Conservation (phyloP, 2,888 invertebrate genomes). For the Drosophila greeni region DNA sequence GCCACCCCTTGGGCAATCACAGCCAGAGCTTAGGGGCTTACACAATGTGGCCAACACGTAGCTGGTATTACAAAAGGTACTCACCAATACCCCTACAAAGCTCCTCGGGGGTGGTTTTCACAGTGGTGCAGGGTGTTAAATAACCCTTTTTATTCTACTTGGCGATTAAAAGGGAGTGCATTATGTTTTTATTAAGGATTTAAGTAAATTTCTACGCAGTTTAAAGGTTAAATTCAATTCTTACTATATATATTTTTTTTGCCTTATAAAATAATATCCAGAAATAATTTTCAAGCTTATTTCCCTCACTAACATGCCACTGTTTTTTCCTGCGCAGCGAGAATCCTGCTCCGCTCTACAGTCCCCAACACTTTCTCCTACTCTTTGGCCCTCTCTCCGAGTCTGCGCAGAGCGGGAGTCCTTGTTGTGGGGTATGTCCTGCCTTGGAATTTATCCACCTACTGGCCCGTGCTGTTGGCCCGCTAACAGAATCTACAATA, state of each 20-base stretch:
- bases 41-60: constrained; percentile 26
- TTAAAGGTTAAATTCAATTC: not conserved
- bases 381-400: constrained; percentile 33
- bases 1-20: constrained; percentile 1
- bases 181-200: too few species aligned
- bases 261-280: not conserved
- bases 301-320: not conserved
- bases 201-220: not conserved
- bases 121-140: constrained; percentile 4
- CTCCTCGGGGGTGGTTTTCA: constrained; percentile 18
- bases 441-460: constrained; percentile 2
- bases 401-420: constrained; percentile 47
- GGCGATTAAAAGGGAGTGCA: not conserved
- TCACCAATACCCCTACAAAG: constrained; percentile 29
- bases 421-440: constrained; percentile 14
- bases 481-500: constrained; percentile 74
- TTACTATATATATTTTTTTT: not conserved
- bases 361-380: constrained; percentile 1
- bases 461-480: constrained; percentile 62
- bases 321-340: constrained; percentile 7
- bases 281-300: not conserved
- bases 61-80: constrained; percentile 41
- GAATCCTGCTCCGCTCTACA: not conserved
- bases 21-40: constrained; percentile 11
- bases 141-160: not conserved